Percentiles rank a stretch among this genome's conserved stretches.
Conservation (phyloP, 2,113 vertebrate species). For the Malaclemys terrapin region DNA sequence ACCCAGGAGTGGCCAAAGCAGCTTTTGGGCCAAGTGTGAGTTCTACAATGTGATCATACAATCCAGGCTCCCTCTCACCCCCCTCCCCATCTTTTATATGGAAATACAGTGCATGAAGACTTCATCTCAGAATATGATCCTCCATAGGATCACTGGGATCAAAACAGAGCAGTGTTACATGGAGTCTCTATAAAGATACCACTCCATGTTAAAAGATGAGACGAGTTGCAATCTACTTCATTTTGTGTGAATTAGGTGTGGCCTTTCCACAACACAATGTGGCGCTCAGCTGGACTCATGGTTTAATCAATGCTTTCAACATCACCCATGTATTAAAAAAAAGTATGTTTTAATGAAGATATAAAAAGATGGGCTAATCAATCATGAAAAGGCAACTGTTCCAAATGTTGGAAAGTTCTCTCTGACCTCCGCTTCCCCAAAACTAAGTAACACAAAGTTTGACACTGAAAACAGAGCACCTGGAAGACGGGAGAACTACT, state of each 20-base stretch:
- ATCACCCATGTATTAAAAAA: rapidly evolving
- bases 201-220: rapidly evolving
- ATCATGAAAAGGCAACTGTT: neutral
- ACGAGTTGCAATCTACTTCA: neutral
- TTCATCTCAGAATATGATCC: neutral
- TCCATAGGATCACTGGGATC: neutral
- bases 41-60: neutral
- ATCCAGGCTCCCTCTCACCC: too few species aligned
- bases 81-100: neutral
- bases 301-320: neutral
- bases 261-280: rapidly evolving
- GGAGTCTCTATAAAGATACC: neutral
- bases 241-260: neutral
- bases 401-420: neutral
- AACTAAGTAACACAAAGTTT: conserved; percentile 35
- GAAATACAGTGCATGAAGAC: neutral
- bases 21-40: neutral
- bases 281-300: rapidly evolving
- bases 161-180: neutral
- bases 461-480: conserved; percentile 48
- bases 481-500: neutral
- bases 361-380: neutral
- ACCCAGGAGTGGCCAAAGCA: neutral
- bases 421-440: neutral
- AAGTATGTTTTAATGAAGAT: rapidly evolving